These are phyloP conservation scores for Bombycilla garrulus DNA, from an alignment of 2,113 vertebrate species.

Conservation along the genomic window DNA sequence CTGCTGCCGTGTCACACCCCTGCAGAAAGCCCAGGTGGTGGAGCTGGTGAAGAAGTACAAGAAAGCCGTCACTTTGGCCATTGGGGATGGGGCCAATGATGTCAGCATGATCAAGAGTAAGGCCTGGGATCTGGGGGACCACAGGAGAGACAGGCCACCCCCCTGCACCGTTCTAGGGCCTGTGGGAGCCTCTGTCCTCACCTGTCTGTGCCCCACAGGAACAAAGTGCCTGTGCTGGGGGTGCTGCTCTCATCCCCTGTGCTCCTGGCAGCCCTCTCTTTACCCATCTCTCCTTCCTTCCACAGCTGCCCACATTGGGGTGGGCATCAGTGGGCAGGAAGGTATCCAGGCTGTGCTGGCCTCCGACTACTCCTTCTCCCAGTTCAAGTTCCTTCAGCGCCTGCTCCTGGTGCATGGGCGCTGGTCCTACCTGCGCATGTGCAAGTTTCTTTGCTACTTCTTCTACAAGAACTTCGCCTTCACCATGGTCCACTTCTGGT, in stretches of 20 bases:
- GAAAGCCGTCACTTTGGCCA: conserved; percentile 91
- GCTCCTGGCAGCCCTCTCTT: neutral
- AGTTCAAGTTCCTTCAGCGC: conserved; percentile 95
- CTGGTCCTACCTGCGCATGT: conserved; percentile 97
- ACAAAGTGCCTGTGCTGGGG: neutral
- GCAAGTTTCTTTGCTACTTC: conserved; percentile 97
- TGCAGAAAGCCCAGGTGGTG: conserved; percentile 96
- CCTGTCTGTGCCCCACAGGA: neutral
- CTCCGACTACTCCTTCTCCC: conserved; percentile 93
- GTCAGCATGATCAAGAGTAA: conserved; percentile 98
- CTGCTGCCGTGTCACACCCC: conserved; percentile 92
- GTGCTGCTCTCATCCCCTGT: neutral
- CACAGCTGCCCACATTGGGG: conserved; percentile 89
- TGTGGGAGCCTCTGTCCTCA: neutral
- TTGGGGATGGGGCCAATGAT: conserved; percentile 92
- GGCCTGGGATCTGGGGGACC: neutral
- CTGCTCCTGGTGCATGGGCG: conserved; percentile 93
- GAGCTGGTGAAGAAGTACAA: conserved; percentile 93
- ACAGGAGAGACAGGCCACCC: neutral
- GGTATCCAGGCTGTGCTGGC: conserved; percentile 93
- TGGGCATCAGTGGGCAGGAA: conserved; percentile 95
- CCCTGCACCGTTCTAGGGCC: neutral
- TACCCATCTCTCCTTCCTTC: neutral
- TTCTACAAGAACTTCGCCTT: conserved; percentile 98
- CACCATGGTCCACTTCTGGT: conserved; percentile 99